Conservation (phyloP, 2,888 invertebrate species). For the Limnephilus auricula region DNA sequence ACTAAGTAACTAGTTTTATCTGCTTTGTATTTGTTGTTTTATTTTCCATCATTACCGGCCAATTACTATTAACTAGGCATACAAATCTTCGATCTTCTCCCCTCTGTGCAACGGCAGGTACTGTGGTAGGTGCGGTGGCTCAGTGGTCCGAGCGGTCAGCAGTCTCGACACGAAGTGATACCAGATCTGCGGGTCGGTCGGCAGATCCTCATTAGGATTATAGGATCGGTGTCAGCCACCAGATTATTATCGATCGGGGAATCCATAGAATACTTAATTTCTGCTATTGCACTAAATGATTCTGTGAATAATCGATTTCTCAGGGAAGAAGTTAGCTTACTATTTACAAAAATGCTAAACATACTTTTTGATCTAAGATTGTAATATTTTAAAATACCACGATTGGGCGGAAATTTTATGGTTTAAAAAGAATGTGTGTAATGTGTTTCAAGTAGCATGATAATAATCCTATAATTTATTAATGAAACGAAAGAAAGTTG, state of each 20-base stretch:
- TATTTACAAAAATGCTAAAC: too few relatives aligned
- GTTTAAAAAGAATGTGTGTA: too few relatives aligned
- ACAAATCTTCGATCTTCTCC: not conserved
- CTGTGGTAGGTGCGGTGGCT: not conserved
- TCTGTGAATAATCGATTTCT: not conserved
- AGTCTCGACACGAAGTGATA: slow-evolving; percentile 15
- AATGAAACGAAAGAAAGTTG: too few relatives aligned
- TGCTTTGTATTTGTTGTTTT: not conserved
- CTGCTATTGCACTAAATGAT: not conserved
- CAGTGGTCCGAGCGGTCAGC: not conserved
- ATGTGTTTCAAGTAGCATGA: too few relatives aligned
- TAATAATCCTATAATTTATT: too few relatives aligned
- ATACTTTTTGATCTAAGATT: too few relatives aligned
- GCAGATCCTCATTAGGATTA: slow-evolving; percentile 22
- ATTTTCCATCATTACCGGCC: not conserved
- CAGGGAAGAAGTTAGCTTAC: not conserved
- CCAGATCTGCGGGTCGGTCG: not conserved
- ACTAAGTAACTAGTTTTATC: not conserved
- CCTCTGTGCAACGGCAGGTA: not conserved
- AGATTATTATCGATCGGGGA: slow-evolving; percentile 2
- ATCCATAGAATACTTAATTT: not conserved
- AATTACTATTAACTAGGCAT: not conserved
- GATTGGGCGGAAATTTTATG: too few relatives aligned
- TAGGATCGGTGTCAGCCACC: slow-evolving; percentile 12
- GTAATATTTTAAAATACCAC: too few relatives aligned